Percentiles rank a stretch among this genome's conserved stretches.
Evolutionary conservation across 1,140 invertebrate genomes (phyloP).

Genomic region (Batillaria attramentaria): DNA sequence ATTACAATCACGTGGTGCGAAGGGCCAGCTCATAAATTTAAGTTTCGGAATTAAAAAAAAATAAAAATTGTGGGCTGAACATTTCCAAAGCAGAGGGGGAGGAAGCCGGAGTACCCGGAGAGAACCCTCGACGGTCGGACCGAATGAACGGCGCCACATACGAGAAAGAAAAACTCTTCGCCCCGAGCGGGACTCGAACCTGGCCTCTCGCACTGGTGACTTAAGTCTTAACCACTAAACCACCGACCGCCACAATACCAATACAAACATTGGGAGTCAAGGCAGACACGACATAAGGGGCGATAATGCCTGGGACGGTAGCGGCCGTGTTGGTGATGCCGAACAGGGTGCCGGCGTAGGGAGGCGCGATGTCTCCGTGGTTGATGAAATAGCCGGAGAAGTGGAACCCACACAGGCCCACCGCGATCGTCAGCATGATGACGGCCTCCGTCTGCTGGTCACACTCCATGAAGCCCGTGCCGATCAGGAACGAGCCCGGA

Average conservation of each 20-base stretch:
- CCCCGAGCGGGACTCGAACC: too few relatives aligned
- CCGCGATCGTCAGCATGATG: conserved; percentile 55
- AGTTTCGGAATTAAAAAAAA: too few relatives aligned
- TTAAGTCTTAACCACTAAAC: neutral
- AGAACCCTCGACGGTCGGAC: too few relatives aligned
- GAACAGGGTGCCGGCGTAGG: conserved; percentile 87
- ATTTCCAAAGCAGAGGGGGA: too few relatives aligned
- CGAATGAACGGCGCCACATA: too few relatives aligned
- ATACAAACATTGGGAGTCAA: conserved; percentile 76
- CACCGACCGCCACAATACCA: neutral
- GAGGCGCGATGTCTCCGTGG: conserved; percentile 85
- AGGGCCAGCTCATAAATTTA: too few relatives aligned
- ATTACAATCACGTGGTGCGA: too few relatives aligned
- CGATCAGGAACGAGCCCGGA: conserved; percentile 56
- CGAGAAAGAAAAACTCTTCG: too few relatives aligned
- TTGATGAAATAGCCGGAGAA: conserved; percentile 85
- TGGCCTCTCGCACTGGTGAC: too few relatives aligned
- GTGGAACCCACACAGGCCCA: conserved; percentile 62
- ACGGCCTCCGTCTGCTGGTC: conserved; percentile 54
- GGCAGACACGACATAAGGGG: conserved; percentile 84
- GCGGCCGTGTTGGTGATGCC: conserved; percentile 90
- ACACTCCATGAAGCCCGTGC: conserved; percentile 59
- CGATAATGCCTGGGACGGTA: conserved; percentile 88
- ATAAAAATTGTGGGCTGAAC: too few relatives aligned
- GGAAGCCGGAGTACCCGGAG: too few relatives aligned